Evolutionary conservation across 2,113 vertebrate species (phyloP), one percentile per base, ranked within the genome.

Genomic region (Melanerpes aurifrons): DNA sequence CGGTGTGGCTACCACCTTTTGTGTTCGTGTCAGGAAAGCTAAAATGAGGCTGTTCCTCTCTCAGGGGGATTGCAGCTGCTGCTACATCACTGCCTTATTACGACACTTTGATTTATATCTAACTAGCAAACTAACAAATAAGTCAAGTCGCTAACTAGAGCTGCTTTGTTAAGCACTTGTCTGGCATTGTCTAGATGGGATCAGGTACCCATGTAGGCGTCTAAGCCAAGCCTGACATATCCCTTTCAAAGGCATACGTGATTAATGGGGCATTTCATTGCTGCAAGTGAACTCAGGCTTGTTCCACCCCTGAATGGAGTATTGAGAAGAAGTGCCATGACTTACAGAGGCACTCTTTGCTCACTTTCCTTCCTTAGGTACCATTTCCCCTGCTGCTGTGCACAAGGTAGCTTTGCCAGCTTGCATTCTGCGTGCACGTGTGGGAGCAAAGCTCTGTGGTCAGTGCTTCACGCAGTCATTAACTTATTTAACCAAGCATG

Each of bases 211-310:
- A 31, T 90, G 85, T 95, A 95, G 95, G 93, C 95, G 82, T 95
- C 90, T 93, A 96, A 96, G 95, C 91, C 96, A 96, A 96, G 86
- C 75, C 91, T 96, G 96, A 94, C 96, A 94, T 95, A 93, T 96
- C 92, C 94, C 89, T 97, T 97, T 96, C 96, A 96, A 95, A 97
- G 94, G 95, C 95, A 95, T 96, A 94, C 72, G 94, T 92, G 93
- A 97, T 97, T 97, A 97, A 97, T 97, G 97, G 96, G 93, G 93
- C 94, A 92, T 96, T 97, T 96, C 95, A 96, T 96, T 96, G 96
- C 95, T 74, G 95, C 93, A 35, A 97, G 94, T 94, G 95, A 97
- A 94, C 91, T 95, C 89, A 48, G 82, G 77, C 91, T 94, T 85
- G 95, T 94, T 97, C 94, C 95, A 95, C 83, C 82, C 83, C 70